Evolutionary conservation across 2,888 invertebrate genomes (phyloP), one percentile per base, ranked within the genome.

Genomic region (Ctena decussata): DNA sequence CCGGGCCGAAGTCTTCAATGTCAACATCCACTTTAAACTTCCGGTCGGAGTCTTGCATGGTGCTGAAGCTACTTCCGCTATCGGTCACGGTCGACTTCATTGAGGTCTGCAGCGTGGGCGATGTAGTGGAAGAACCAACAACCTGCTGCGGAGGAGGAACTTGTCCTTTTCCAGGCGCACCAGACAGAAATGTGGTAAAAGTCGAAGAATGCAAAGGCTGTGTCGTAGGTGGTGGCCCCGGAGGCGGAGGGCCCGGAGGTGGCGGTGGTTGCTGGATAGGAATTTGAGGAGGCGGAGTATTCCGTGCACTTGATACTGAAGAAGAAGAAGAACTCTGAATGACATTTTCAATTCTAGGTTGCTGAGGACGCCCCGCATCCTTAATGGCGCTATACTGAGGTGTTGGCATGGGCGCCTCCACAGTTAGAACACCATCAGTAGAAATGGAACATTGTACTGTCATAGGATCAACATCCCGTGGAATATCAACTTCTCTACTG

Each of bases 1-100:
- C 94, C 18, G 96, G 95, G 53, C 88, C 87, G 89, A 94, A 96
- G 77, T 96, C 95, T 57, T 95, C 95, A 71, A 95, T 94, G 74
- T 94, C 93, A 72, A 95, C 93, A 69, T 95, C 94, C 21, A 94
- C 91, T 75, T 94, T 93, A 82, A 94, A 94, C 86, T 92, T 94
- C 37, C 91, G 89, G 11, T 91, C 92, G 12, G 92, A 91, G 41
- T 94, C 93, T 15, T 91, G 86, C 18, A 91, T 89, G n/a, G 90
- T 90, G n/a, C 89, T 87, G 60, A 89, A 89, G 5, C 84, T 76
- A 30, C 86, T 84, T 65, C 65, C 65, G 65, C 65, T 65, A 35
- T 65, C 65, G 65, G 65, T 65, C 18, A 65, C 65, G 18, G 65
- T 65, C 21, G 32, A 35, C 35, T 65, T 65, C 30, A 65, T 5